phyloP scores from a whole-genome alignment of 1,140 invertebrate genomes.

The Drosophila arawakana region DNA sequence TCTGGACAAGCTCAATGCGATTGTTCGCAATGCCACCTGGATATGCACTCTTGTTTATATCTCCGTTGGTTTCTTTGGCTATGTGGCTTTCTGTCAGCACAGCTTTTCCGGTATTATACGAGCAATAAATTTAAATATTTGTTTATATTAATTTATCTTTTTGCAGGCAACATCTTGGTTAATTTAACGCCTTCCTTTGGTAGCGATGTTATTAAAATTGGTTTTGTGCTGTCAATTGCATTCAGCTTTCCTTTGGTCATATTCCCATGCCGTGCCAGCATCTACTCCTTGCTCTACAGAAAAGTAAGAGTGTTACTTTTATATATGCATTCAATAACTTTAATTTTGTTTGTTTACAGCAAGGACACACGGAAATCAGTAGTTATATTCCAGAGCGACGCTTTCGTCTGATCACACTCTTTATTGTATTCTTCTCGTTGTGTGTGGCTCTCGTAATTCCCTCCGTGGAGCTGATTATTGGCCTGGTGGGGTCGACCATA shows the following conservation, averaged over 20 bases:
- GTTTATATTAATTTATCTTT: not conserved
- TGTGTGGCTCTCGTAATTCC: constrained; percentile 91
- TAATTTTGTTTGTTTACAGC: constrained; percentile 15
- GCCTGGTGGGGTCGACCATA: constrained; percentile 96
- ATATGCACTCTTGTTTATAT: constrained; percentile 95
- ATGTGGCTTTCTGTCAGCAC: constrained; percentile 94
- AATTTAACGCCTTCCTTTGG: constrained; percentile 92
- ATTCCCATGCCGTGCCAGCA: constrained; percentile 96
- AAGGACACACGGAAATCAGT: constrained; percentile 84
- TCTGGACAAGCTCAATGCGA: constrained; percentile 94
- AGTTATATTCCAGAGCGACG: constrained; percentile 90
- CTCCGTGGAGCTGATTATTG: constrained; percentile 96
- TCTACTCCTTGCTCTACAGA: constrained; percentile 95
- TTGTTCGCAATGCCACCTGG: constrained; percentile 95
- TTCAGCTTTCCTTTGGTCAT: constrained; percentile 98
- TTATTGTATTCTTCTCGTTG: constrained; percentile 91
- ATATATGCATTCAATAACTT: not conserved
- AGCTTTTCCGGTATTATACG: constrained; percentile 91
- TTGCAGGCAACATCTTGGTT: constrained; percentile 94
- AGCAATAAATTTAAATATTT: not conserved
- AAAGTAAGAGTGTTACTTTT: constrained; percentile 86
- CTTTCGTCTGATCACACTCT: constrained; percentile 92
- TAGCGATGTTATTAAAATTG: constrained; percentile 95
- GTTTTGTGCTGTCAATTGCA: constrained; percentile 97
- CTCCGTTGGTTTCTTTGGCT: constrained; percentile 96